Conservation (phyloP, 2,113 vertebrate species). For the Protobothrops flavoviridis region DNA sequence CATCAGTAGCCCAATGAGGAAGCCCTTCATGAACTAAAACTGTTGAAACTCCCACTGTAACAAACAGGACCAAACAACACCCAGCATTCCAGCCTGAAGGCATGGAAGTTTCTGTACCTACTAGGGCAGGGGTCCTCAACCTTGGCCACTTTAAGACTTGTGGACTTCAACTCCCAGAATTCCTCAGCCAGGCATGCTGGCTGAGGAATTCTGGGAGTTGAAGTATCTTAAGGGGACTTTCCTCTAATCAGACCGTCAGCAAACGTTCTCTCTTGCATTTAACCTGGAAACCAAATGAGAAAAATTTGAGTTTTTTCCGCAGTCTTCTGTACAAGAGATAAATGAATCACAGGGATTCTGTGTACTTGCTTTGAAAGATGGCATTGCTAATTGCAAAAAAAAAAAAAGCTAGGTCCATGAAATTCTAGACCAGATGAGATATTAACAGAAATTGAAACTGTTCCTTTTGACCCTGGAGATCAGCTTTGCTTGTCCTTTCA, state of each 20-base stretch:
- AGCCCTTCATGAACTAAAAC: background rate
- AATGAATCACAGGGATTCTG: background rate
- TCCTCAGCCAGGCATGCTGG: no score
- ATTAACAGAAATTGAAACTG: background rate
- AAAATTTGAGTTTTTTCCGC: background rate
- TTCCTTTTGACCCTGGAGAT: background rate
- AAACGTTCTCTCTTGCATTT: background rate
- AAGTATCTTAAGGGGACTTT: background rate
- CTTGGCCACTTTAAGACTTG: no score
- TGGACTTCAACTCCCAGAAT: no score
- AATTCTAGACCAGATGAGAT: background rate
- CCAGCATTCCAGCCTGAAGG: background rate
- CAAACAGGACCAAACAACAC: background rate
- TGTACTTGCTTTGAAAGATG: background rate
- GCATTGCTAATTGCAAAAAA: background rate
- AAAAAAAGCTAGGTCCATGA: background rate
- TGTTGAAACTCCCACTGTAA: background rate
- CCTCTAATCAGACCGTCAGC: background rate
- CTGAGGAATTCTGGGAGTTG: no score
- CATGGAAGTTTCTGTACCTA: background rate
- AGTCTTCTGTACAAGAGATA: no score
- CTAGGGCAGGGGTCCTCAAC: no score
- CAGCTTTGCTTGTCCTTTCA: background rate
- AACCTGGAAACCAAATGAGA: background rate
- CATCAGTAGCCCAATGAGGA: background rate